Percentiles rank a stretch among this genome's conserved stretches.
phyloP scores from a whole-genome alignment of 2,113 vertebrate genomes.

The Anser cygnoides region DNA sequence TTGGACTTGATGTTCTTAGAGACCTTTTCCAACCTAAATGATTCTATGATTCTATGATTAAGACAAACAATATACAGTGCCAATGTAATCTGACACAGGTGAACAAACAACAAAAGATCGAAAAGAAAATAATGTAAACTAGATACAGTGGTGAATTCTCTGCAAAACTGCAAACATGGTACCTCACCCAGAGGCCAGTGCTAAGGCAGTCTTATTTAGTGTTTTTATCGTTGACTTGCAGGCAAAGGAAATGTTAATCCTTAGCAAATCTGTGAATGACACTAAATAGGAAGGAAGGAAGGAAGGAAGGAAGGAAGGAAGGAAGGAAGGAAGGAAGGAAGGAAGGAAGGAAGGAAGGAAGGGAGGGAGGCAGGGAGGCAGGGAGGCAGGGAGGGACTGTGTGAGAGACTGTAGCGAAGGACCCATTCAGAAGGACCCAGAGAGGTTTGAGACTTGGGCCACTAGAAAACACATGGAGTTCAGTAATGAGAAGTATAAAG shows the following conservation, averaged over 20 bases:
- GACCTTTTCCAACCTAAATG: too few species aligned
- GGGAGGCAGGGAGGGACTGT: background rate
- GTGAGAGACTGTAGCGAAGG: background rate
- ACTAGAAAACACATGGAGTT: background rate
- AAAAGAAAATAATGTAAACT: background rate
- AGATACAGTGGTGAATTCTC: background rate
- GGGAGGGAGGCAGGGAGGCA: too few species aligned
- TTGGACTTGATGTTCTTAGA: too few species aligned
- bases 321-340: too few species aligned
- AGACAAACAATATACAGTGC: background rate
- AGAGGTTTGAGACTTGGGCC: background rate
- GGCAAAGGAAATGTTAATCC: background rate
- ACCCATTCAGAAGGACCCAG: background rate
- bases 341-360: too few species aligned
- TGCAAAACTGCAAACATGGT: background rate
- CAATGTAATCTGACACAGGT: background rate
- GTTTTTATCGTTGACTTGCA: fast-evolving
- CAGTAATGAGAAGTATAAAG: background rate
- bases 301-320: too few species aligned
- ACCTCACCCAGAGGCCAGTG: background rate
- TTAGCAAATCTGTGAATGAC: background rate
- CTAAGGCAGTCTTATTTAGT: background rate
- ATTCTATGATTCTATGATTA: too few species aligned
- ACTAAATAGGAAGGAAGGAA: background rate
- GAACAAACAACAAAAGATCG: background rate